Percentiles rank a stretch among this genome's conserved stretches.
Evolutionary conservation across 1,140 invertebrate genomes (phyloP).

Genomic region (Armadillidium nasatum): DNA sequence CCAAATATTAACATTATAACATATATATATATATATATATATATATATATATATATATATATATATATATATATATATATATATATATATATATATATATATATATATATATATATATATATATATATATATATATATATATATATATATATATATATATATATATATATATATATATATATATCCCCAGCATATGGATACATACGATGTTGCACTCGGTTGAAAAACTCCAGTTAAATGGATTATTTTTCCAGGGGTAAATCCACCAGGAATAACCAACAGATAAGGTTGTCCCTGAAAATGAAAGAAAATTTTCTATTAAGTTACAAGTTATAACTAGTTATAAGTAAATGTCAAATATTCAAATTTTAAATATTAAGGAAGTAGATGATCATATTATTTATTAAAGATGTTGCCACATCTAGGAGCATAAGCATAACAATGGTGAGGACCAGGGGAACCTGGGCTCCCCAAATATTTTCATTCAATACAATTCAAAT

Average conservation of each 20-base stretch:
- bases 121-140: not conserved
- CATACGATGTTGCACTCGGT: constrained; percentile 32
- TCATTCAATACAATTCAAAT: no score
- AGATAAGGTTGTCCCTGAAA: constrained; percentile 34
- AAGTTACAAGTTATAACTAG: no score
- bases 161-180: constrained; percentile 22
- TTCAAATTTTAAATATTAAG: no score
- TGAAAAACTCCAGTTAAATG: constrained; percentile 39
- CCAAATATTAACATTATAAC: no score
- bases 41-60: constrained; percentile 22
- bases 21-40: constrained; percentile 7
- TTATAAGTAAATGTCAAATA: no score
- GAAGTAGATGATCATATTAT: no score
- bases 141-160: constrained; percentile 21
- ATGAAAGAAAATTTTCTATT: no score
- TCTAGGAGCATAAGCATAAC: no score
- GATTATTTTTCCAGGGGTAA: constrained; percentile 36
- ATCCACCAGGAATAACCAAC: constrained; percentile 33
- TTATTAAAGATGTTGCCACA: no score
- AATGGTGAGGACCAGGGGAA: no score
- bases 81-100: constrained; percentile 22
- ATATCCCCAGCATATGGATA: not conserved
- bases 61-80: constrained; percentile 19
- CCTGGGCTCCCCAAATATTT: no score
- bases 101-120: constrained; percentile 21